Percentiles rank a stretch among this genome's conserved stretches.
phyloP scores from a whole-genome alignment of 2,113 vertebrate species.

The Porphyrio hochstetteri region DNA sequence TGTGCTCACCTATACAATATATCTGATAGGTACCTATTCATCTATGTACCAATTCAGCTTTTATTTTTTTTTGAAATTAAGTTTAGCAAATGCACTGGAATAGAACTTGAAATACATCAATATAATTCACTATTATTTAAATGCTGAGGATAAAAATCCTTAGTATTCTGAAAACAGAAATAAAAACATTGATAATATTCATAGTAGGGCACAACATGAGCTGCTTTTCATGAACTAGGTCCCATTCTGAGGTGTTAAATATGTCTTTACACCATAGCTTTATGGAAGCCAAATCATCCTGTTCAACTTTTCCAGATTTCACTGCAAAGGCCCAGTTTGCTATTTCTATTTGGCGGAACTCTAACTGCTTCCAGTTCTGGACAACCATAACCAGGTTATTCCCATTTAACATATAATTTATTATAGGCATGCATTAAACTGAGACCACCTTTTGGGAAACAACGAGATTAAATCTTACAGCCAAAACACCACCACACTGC shows the following conservation, averaged over 20 bases:
- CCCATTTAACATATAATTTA: neutral
- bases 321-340: neutral
- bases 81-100: neutral
- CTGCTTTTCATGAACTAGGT: neutral
- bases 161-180: neutral
- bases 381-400: neutral
- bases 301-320: neutral
- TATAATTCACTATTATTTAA: neutral
- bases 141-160: neutral
- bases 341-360: neutral
- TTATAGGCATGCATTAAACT: neutral
- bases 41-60: neutral
- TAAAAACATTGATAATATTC: neutral
- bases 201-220: neutral
- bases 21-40: neutral
- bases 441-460: neutral
- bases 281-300: neutral
- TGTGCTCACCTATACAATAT: neutral
- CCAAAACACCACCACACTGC: neutral
- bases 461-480: neutral
- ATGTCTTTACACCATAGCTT: neutral
- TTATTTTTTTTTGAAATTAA: neutral
- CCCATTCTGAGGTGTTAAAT: neutral
- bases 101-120: neutral
- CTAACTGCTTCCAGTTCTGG: neutral